These are phyloP conservation scores for Gobionotothen gibberifrons DNA, from an alignment of 2,797 vertebrate species.

Conservation along the genomic window DNA sequence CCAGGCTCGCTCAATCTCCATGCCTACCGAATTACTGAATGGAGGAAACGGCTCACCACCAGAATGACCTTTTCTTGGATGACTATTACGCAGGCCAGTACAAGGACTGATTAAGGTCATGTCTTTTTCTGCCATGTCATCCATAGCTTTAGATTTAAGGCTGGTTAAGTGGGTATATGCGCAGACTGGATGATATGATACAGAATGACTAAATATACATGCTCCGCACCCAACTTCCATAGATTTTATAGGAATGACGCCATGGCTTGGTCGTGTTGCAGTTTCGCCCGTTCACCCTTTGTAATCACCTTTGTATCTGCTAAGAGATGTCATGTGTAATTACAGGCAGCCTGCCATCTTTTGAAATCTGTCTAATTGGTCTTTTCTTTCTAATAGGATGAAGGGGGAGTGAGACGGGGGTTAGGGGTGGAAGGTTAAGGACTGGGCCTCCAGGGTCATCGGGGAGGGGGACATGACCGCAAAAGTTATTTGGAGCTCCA, in stretches of 20 bases:
- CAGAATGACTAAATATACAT: conserved; percentile 42
- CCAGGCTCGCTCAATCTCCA: conserved; percentile 67
- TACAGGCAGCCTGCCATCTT: conserved; percentile 80
- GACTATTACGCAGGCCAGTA: conserved; percentile 66
- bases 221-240: conserved; percentile 32
- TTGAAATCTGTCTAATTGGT: conserved; percentile 88
- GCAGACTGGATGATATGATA: conserved; percentile 32
- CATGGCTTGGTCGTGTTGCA: conserved; percentile 68
- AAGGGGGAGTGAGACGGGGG: conserved; percentile 62
- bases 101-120: conserved; percentile 69
- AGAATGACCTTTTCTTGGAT: conserved; percentile 73
- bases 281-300: conserved; percentile 59
- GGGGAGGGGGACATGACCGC: conserved; percentile 39
- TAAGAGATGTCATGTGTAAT: conserved; percentile 82
- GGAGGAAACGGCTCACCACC: conserved; percentile 64
- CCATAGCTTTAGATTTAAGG: conserved; percentile 30
- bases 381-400: conserved; percentile 83
- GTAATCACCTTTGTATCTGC: conserved; percentile 82
- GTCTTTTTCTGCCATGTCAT: conserved; percentile 66
- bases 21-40: conserved; percentile 67
- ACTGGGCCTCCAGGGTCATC: conserved; percentile 69
- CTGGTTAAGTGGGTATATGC: conserved; percentile 29
- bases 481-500: conserved; percentile 43
- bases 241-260: conserved; percentile 56
- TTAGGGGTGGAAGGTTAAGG: conserved; percentile 75